Evolutionary conservation across 2,888 invertebrate genomes (phyloP), one percentile per base, ranked within the genome.

Genomic region (Papilio gigon): DNA sequence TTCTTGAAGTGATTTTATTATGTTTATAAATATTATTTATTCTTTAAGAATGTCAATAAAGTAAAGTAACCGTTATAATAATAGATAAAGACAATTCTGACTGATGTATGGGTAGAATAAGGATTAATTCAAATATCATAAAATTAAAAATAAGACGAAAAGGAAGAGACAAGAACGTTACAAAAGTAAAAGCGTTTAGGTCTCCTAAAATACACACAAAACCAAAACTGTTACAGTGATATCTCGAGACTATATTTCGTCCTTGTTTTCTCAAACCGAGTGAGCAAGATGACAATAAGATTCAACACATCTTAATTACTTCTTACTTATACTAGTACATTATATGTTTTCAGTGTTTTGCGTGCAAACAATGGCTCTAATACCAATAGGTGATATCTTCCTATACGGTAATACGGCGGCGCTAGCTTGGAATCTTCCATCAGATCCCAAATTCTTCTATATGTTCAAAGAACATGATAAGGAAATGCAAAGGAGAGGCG

Each of bases 371-470:
- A 84, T 93, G 14, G 93, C 94, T 0, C 75, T 93, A 9, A 89
- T 94, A 12, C 89, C 93, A 0, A 94, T 90, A 0, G 90, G 90
- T 0, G 93, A 93, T 70, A 93, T 94, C 44, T 94, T 95, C 76
- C 93, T 95, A 8, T 89, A 94, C 72, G 95, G 95, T 2, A 93
- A 93, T 68, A 96, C 96, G 0, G 95, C 95, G 0, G 95, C 95
- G 1, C 83, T 96, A 69, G 96, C 96, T 1, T 96, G 95, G 95
- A 93, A 92, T 73, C 81, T 96, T 27, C 96, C 96, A 0, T 92
- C 94, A 42, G 94, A 94, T 63, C 93, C 90, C 0, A 80, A 80
- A 25, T 73, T 83, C 11, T 76, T 90, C 4, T 75, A 84, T 44
- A 81, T 84, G 74, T 77, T 92, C 4, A 89, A 86, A 27, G 77